phyloP scores from a whole-genome alignment of 1,140 invertebrate genomes.

The Meloidogyne hapla region DNA sequence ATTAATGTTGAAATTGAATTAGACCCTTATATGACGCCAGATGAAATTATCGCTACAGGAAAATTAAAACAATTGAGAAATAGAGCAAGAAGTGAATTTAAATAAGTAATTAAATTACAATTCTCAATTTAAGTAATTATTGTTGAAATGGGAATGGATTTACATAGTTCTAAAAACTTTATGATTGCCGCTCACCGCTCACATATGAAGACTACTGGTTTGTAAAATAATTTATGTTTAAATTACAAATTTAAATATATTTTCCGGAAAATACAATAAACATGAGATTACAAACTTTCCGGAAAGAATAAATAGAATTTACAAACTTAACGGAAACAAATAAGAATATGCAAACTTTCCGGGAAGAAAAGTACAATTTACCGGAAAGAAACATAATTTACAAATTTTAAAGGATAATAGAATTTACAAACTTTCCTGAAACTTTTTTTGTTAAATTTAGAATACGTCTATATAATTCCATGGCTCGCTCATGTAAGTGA shows the following conservation, averaged over 20 bases:
- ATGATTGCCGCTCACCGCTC: slow-evolving; percentile 55
- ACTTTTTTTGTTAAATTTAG: slow-evolving; percentile 30
- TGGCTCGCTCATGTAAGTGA: slow-evolving; percentile 60
- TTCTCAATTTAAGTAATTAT: slow-evolving; percentile 39
- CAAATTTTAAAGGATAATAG: no score
- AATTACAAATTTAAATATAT: no score
- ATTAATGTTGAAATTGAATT: slow-evolving; percentile 59
- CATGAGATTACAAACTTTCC: no score
- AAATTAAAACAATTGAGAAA: slow-evolving; percentile 53
- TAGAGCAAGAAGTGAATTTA: slow-evolving; percentile 52
- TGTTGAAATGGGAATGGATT: slow-evolving; percentile 60
- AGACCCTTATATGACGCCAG: slow-evolving; percentile 59
- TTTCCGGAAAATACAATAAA: no score
- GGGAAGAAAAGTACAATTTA: no score
- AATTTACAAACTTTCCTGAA: no score
- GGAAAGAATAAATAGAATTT: no score
- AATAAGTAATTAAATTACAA: background rate
- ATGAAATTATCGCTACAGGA: slow-evolving; percentile 60
- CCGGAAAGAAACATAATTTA: no score
- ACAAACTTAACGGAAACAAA: no score
- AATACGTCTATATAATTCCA: slow-evolving; percentile 61
- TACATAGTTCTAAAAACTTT: slow-evolving; percentile 54
- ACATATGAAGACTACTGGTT: slow-evolving; percentile 51
- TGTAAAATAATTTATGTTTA: background rate
- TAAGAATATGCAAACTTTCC: no score